Evolutionary conservation across 2,797 vertebrate genomes (phyloP), one percentile per base, ranked within the genome.

Genomic region (Limnodromus scolopaceus): DNA sequence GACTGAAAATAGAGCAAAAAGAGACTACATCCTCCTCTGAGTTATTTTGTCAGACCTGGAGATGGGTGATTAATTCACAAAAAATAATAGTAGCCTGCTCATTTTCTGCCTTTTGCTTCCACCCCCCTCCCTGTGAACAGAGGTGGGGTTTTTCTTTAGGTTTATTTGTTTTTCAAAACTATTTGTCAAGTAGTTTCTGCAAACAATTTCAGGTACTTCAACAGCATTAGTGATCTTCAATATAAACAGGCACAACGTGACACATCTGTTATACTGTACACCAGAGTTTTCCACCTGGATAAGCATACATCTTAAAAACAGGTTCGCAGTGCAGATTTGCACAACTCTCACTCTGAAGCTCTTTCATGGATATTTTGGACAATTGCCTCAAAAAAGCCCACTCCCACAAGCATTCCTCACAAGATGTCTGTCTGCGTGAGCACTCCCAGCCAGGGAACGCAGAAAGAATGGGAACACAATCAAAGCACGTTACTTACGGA

Each of bases 361-460:
- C 19, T 57, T 80, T 55, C 28, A 32, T 17, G 30, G 68, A 11
- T 77, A 68, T 70, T 93, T 72, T 68, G 64, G 71, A 77, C 0
- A 6, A 61, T 16, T 93, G 39, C 48, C 68, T 80, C 61, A n/a
- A 36, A 92, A 78, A 16, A 94, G 28, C 66, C 74, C 39, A 5
- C 54, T 92, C 66, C 76, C 63, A 57, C n/a, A 69, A 86, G 72
- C 76, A 70, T 46, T 93, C 83, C 32, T 9, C 49, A 63, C 32
- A 18, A 0, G 0, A 32, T 0, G 1, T 23, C 82, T 75, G 63
- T 45, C 57, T 84, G 77, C 32, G 74, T 0, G 0, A 94, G 81
- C 71, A 34, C 34, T 61, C 84, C 77, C 63, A 83, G 61, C 30
- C 75, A 80, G 86, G 49, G 88, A 87, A 89, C 0, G 0, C 0